phyloP scores from a whole-genome alignment of 2,113 vertebrate species.

The Muntiacus reevesi region DNA sequence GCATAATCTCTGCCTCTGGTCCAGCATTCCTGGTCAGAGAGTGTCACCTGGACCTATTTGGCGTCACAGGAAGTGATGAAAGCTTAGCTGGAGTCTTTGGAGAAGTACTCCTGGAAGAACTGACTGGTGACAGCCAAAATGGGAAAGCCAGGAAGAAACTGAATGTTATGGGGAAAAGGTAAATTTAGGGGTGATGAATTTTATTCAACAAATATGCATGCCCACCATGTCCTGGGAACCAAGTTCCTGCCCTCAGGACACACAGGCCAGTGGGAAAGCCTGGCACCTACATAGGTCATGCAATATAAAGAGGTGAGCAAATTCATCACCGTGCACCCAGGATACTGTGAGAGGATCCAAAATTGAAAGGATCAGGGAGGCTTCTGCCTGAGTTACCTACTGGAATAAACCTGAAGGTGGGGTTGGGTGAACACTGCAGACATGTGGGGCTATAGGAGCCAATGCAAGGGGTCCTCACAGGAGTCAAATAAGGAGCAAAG shows the following conservation, averaged over 20 bases:
- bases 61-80: neutral
- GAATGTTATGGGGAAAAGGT: neutral
- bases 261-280: neutral
- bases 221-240: too few relatives aligned
- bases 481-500: neutral
- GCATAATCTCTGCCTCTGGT: neutral
- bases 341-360: neutral
- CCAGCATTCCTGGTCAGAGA: neutral
- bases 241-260: neutral
- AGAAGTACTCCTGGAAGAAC: neutral
- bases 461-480: neutral
- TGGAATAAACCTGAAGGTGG: neutral
- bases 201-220: neutral
- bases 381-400: neutral
- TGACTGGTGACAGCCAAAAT: neutral
- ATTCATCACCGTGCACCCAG: neutral
- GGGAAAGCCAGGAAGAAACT: neutral
- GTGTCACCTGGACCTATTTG: neutral
- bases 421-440: neutral
- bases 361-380: neutral
- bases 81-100: neutral
- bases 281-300: neutral
- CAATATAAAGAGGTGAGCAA: neutral
- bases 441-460: neutral
- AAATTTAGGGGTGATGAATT: neutral